Evolutionary conservation across 2,888 invertebrate species (phyloP).

Genomic region (Teleiodes luculella): DNA sequence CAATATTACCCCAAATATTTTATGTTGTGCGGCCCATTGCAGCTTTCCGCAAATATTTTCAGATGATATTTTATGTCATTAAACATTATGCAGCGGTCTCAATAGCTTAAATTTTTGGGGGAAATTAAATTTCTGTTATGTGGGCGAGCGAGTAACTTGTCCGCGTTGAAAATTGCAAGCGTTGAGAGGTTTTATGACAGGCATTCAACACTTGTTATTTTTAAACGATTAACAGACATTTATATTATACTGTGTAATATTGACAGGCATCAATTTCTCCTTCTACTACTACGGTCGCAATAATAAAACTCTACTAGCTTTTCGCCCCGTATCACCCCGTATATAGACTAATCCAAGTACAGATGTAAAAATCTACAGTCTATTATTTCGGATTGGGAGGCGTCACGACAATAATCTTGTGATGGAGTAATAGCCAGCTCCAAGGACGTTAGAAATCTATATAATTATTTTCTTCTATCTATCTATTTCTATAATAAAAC

Average conservation of each 20-base stretch:
- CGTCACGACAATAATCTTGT: no score
- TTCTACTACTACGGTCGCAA: no score
- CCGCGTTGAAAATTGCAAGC: neutral
- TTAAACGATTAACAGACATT: neutral
- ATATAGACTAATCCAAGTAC: no score
- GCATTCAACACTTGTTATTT: neutral
- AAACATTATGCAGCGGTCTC: constrained; percentile 11
- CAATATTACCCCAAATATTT: constrained; percentile 63
- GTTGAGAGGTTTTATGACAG: neutral
- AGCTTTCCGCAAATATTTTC: constrained; percentile 46
- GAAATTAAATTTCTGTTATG: neutral
- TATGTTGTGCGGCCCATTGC: constrained; percentile 52
- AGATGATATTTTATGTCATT: constrained; percentile 37
- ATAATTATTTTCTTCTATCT: no score
- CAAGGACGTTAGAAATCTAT: no score
- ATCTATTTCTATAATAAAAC: no score
- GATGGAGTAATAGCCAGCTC: no score
- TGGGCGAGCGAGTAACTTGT: neutral
- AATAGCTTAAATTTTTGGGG: constrained; percentile 1
- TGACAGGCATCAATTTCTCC: neutral
- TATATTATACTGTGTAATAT: neutral
- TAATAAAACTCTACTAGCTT: no score
- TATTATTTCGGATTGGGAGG: no score
- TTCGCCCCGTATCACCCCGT: no score
- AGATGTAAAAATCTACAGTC: no score